phyloP scores from a whole-genome alignment of 2,797 vertebrate species.

The Distichodus sexfasciatus region DNA sequence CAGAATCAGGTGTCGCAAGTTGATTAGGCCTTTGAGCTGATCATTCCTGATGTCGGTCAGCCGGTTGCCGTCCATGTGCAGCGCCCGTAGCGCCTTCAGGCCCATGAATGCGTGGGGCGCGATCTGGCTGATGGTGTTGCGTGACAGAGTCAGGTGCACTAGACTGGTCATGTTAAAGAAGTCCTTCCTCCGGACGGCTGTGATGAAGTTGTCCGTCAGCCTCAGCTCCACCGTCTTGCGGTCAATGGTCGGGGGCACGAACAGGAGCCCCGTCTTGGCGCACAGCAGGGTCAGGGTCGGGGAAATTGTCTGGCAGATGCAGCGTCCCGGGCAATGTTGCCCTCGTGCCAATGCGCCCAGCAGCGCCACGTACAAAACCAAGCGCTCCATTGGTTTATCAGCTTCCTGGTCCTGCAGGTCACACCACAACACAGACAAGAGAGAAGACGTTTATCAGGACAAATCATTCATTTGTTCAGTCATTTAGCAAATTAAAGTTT shows the following conservation, averaged over 20 bases:
- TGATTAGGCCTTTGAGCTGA: conserved; percentile 86
- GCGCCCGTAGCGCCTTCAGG: conserved; percentile 83
- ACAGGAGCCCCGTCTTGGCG: conserved; percentile 91
- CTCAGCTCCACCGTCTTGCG: conserved; percentile 92
- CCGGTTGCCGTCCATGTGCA: conserved; percentile 94
- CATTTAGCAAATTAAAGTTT: no score
- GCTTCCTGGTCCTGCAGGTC: conserved; percentile 65
- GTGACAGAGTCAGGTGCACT: conserved; percentile 92
- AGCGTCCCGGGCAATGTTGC: conserved; percentile 89
- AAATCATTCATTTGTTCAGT: background rate
- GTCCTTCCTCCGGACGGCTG: conserved; percentile 85
- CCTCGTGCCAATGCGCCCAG: conserved; percentile 74
- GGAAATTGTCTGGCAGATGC: conserved; percentile 92
- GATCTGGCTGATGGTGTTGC: conserved; percentile 93
- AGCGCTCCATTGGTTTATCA: conserved; percentile 77
- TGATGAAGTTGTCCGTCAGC: conserved; percentile 95
- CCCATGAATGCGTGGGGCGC: conserved; percentile 84
- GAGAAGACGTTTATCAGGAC: conserved; percentile 18
- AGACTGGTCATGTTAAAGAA: conserved; percentile 96
- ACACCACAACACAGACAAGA: conserved; percentile 39
- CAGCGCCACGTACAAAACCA: conserved; percentile 82
- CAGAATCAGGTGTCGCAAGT: conserved; percentile 89
- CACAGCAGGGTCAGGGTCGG: conserved; percentile 91
- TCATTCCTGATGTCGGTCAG: conserved; percentile 80
- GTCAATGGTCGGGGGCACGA: conserved; percentile 89